phyloP scores from a whole-genome alignment of 2,797 vertebrate genomes.

The Morelia viridis region DNA sequence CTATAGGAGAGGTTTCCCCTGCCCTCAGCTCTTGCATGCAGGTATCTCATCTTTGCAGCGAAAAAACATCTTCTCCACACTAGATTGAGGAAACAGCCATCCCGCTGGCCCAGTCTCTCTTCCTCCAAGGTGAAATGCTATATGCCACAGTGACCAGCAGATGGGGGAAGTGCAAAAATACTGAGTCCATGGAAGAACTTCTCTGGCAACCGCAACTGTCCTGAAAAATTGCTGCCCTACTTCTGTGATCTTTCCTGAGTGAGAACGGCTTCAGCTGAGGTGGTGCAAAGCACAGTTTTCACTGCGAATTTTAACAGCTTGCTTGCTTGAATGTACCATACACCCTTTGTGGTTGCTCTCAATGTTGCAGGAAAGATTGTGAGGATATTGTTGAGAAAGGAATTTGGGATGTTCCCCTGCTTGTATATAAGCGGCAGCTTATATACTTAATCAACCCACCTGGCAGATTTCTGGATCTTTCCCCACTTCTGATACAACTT shows the following conservation, averaged over 20 bases:
- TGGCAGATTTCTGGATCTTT: not conserved
- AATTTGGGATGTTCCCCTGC: conserved; percentile 10
- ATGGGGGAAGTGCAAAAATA: not conserved
- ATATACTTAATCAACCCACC: not conserved
- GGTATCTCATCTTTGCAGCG: too few relatives aligned
- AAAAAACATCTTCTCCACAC: not conserved
- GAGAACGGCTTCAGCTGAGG: not conserved
- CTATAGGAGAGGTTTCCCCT: not conserved
- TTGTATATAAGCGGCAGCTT: not conserved
- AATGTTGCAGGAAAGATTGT: not conserved
- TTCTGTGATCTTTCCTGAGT: not conserved
- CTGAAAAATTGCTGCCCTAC: not conserved
- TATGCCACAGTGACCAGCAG: not conserved
- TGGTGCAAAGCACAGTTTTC: not conserved
- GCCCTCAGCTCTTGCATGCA: not conserved
- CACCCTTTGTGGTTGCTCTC: not conserved
- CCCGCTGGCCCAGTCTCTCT: not conserved
- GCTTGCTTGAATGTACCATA: not conserved
- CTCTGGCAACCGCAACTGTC: not conserved
- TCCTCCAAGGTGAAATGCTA: not conserved
- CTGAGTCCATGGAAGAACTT: not conserved
- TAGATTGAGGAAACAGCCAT: not conserved
- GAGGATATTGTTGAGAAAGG: not conserved
- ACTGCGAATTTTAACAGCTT: not conserved
- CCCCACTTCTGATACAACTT: not conserved